Conservation (phyloP, 2,888 invertebrate species). For the Pharmacophagus antenor region DNA sequence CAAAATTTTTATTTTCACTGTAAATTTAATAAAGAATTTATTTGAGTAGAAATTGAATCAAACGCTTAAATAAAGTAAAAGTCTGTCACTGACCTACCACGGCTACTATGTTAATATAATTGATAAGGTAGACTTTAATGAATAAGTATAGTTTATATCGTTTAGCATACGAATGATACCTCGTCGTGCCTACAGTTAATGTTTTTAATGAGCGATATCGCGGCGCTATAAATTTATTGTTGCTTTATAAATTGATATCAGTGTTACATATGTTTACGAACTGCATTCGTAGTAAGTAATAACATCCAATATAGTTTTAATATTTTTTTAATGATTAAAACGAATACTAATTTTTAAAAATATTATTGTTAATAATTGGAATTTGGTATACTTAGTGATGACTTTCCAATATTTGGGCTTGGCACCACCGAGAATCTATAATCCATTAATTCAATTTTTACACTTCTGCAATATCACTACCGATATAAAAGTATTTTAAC, state of each 20-base stretch:
- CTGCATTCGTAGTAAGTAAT: constrained; percentile 4
- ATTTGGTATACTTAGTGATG: too few relatives aligned
- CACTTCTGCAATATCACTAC: neutral
- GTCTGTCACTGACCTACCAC: constrained; percentile 6
- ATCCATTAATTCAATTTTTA: neutral
- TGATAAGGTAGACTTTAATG: constrained; percentile 7
- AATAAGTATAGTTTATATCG: constrained; percentile 16
- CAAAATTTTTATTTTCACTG: too few relatives aligned
- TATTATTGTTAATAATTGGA: neutral
- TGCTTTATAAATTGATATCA: constrained; percentile 14
- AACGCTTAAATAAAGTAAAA: neutral
- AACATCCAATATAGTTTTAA: neutral
- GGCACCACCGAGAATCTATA: neutral
- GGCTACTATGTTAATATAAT: constrained; percentile 7
- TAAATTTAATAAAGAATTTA: neutral
- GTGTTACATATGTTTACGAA: constrained; percentile 8
- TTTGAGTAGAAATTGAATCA: neutral
- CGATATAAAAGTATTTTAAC: neutral
- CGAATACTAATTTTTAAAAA: neutral
- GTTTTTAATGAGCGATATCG: constrained; percentile 17
- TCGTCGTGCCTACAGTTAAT: constrained; percentile 12
- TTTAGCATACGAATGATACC: constrained; percentile 19
- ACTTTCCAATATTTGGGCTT: neutral
- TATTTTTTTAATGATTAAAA: too few relatives aligned
- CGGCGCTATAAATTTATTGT: constrained; percentile 23